A percentile compares a stretch with the other conserved stretches of the same genome.
Evolutionary conservation across 2,797 vertebrate genomes (phyloP).

Genomic region (Decapterus maruadsi): DNA sequence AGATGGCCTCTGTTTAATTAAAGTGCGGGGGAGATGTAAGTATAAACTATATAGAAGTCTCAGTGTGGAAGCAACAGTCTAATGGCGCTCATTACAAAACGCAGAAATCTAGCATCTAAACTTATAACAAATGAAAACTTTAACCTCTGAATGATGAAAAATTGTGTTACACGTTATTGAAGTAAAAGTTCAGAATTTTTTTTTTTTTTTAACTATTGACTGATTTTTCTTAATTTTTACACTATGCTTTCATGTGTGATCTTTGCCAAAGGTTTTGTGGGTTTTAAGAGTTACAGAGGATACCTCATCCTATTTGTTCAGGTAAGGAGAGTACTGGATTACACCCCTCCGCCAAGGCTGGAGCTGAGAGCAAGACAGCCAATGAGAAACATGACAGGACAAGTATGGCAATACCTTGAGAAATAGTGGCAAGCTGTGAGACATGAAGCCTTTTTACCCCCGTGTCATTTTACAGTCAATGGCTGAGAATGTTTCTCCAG

Average conservation of each 20-base stretch:
- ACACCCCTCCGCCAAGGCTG: slow-evolving; percentile 26
- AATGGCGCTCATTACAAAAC: neutral
- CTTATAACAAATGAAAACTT: neutral
- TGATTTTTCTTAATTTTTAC: neutral
- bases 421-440: slow-evolving; percentile 49
- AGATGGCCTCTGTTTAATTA: slow-evolving; percentile 6
- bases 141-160: neutral
- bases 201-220: neutral
- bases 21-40: neutral
- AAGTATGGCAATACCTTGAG: slow-evolving; percentile 44
- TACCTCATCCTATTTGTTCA: neutral
- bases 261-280: no score
- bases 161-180: neutral
- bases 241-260: neutral
- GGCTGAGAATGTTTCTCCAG: neutral
- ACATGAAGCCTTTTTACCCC: slow-evolving; percentile 32
- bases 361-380: slow-evolving; percentile 31
- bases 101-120: neutral
- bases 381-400: slow-evolving; percentile 60
- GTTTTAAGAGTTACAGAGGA: no score
- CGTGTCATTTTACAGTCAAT: slow-evolving; percentile 34
- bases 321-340: slow-evolving; percentile 22
- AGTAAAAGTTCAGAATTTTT: neutral
- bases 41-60: neutral
- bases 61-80: neutral